Conservation (phyloP, 1,140 invertebrate species). For the Eubasilissa regina region DNA sequence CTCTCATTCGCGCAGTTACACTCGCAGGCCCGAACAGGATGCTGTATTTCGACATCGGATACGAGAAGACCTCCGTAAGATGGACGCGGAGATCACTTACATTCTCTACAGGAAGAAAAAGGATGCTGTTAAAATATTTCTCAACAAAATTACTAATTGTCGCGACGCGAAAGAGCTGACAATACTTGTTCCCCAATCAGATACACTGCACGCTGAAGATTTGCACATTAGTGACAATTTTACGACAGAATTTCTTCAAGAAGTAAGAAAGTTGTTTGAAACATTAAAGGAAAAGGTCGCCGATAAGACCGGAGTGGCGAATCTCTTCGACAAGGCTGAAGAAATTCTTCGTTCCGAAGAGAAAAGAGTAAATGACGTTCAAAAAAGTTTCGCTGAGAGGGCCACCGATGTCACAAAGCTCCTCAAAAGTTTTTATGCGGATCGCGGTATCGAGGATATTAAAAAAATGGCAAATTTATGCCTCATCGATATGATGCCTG, state of each 20-base stretch:
- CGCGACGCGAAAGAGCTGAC: not conserved
- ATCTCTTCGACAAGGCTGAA: not conserved
- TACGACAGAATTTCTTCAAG: not conserved
- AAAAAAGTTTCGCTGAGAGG: not conserved
- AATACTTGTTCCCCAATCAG: not conserved
- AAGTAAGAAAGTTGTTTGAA: not conserved
- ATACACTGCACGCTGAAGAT: not conserved
- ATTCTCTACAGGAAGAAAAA: not conserved
- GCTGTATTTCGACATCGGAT: not conserved
- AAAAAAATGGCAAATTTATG: not conserved
- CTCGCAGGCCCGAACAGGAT: not conserved
- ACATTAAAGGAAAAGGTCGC: not conserved
- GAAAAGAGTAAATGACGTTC: not conserved
- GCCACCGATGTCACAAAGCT: not conserved
- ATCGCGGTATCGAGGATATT: not conserved
- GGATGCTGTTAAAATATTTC: not conserved
- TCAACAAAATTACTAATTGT: not conserved
- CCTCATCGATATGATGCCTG: not conserved
- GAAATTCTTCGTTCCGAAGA: not conserved
- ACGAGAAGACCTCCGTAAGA: not conserved
- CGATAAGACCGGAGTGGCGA: not conserved
- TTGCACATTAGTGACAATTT: not conserved
- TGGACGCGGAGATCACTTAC: not conserved
- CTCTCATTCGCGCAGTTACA: conserved; percentile 9
- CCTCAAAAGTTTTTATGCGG: not conserved